These are phyloP conservation scores for Geodia barretti DNA, from an alignment of 37 sponge, comb jelly and placozoan species.

Conservation along the genomic window DNA sequence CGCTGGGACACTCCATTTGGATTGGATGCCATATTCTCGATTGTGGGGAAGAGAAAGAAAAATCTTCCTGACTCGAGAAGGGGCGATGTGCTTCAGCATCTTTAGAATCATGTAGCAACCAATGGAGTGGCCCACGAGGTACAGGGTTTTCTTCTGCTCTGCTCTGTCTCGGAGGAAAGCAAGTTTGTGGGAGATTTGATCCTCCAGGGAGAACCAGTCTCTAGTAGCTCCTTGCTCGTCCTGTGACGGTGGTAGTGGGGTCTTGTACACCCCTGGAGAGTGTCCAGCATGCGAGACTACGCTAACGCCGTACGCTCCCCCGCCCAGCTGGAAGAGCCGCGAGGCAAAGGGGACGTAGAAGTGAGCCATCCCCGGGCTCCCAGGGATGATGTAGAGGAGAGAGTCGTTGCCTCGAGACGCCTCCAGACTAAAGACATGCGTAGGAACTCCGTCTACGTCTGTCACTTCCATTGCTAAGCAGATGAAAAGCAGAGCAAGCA, in stretches of 20 bases:
- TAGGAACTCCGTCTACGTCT: constrained; percentile 47
- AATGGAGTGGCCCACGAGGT: constrained; percentile 83
- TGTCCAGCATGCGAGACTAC: constrained; percentile 86
- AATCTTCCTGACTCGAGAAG: constrained; percentile 40
- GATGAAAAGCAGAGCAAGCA: no score
- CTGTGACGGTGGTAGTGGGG: no score
- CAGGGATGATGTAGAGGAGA: constrained; percentile 60
- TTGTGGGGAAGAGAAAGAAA: constrained; percentile 74
- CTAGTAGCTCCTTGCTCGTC: background rate
- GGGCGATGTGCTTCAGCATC: constrained; percentile 48
- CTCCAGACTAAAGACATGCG: constrained; percentile 45
- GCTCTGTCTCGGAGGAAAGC: constrained; percentile 54
- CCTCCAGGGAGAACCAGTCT: constrained; percentile 63
- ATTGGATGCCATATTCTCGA: constrained; percentile 66
- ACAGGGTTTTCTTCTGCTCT: constrained; percentile 7
- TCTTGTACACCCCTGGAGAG: constrained; percentile 56
- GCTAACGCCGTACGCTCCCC: constrained; percentile 34
- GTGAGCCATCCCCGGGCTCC: constrained; percentile 80
- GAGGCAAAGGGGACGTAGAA: constrained; percentile 74
- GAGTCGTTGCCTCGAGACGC: background rate
- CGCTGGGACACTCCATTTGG: constrained; percentile 30
- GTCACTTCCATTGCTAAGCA: constrained; percentile 38
- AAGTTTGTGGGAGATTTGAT: constrained; percentile 81
- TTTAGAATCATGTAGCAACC: constrained; percentile 78
- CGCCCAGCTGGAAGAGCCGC: constrained; percentile 41